A percentile compares a stretch with the other conserved stretches of the same genome.
Evolutionary conservation across 2,797 vertebrate genomes (phyloP).

Genomic region (Cryptoblepharus egeriae): DNA sequence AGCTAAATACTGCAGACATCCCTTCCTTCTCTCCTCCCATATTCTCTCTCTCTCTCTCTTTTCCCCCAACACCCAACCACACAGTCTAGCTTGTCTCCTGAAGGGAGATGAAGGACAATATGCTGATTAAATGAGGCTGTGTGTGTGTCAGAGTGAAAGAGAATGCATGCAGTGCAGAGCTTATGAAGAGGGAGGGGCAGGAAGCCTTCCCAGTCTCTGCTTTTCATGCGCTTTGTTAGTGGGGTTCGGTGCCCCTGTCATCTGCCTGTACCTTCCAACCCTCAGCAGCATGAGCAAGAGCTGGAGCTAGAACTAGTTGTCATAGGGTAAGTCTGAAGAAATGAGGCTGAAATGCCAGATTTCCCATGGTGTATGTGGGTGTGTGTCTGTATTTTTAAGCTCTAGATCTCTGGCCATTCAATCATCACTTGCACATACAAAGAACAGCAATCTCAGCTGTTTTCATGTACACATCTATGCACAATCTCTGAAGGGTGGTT

Average conservation of each 20-base stretch:
- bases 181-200: slow-evolving; percentile 2
- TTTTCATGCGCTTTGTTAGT: slow-evolving; percentile 18
- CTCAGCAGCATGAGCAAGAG: not conserved
- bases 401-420: not conserved
- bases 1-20: slow-evolving; percentile 7
- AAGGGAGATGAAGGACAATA: not conserved
- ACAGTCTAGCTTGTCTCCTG: not conserved
- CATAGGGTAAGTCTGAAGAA: slow-evolving; percentile 73
- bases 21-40: not conserved
- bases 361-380: not conserved
- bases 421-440: not conserved
- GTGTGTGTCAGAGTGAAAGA: not conserved
- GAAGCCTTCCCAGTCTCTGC: not conserved
- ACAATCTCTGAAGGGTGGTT: not conserved
- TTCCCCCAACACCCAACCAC: not conserved
- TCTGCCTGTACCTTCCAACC: not conserved
- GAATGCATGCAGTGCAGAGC: not conserved
- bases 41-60: too few relatives aligned
- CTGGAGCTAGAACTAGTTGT: slow-evolving; percentile 60
- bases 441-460: not conserved
- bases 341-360: not conserved
- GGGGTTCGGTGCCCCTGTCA: not conserved
- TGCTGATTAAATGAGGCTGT: slow-evolving; percentile 1
- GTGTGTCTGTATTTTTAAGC: not conserved
- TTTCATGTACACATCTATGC: not conserved